Evolutionary conservation across 2,888 invertebrate genomes (phyloP), one percentile per base, ranked within the genome.

Genomic region (Ochlodes sylvanus): DNA sequence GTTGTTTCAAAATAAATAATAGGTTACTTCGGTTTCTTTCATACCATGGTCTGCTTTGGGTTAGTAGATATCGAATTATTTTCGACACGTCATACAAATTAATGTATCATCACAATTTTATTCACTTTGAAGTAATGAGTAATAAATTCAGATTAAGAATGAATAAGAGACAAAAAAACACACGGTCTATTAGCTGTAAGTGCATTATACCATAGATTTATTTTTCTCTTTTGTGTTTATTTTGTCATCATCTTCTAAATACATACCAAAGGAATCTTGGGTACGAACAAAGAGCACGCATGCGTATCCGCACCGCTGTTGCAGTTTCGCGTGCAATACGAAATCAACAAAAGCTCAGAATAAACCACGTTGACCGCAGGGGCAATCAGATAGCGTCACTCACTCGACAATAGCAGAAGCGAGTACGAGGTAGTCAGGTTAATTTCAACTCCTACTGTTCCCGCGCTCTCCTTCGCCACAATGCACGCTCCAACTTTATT

Each of bases 381-480:
- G 34, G 61, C 55, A 67, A 67, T 52, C 66, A 66, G 66, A 67
- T 67, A 67, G 55, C 61, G 66, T 61, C 66, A 55, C 61, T 67
- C 67, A 62, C 68, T 62, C 47, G 41, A 68, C 68, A 68, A 57
- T 57, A 68, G 38, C 50, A 68, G 68, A 67, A 55, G 61, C 61
- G 38, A 62, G 56, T 62, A 38, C 27, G 47, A 68, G 55, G 54
- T 44, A 67, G 67, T 68, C 55, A 68, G 62, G 68, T 67, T 68
- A 62, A 67, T 61, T 61, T 67, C 38, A 61, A 67, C 67, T 61
- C 27, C 55, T 21, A 14, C 50, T 61, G 14, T 41, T 15, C 32
- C 57, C 32, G 50, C 52, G 19, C 21, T 55, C 52, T 52, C 27
- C 54, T 47, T 34, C 38, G 19, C 57, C 47, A 61, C 61, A 67